Percentiles rank a stretch among this genome's conserved stretches.
These are phyloP conservation scores for Brachyopa scutellaris DNA, from an alignment of 2,888 invertebrate species.

Conservation along the genomic window DNA sequence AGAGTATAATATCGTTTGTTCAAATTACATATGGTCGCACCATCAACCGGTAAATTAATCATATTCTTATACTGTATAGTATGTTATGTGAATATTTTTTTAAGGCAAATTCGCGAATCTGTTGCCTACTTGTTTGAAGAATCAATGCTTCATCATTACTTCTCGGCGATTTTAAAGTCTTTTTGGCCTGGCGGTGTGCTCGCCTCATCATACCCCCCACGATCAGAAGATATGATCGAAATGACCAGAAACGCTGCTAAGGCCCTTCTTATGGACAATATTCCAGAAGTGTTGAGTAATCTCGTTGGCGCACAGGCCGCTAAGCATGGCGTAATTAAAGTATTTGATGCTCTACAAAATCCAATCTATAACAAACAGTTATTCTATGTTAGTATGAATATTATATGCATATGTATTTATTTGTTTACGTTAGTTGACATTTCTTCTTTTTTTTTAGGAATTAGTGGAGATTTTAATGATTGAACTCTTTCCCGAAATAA, in stretches of 20 bases:
- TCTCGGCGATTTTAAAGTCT: slow-evolving; percentile 90
- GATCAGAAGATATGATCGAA: slow-evolving; percentile 86
- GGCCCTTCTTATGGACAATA: slow-evolving; percentile 85
- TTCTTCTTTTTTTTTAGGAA: slow-evolving; percentile 83
- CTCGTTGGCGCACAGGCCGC: slow-evolving; percentile 93
- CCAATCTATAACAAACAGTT: slow-evolving; percentile 93
- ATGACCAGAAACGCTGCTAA: slow-evolving; percentile 87
- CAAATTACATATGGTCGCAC: slow-evolving; percentile 96
- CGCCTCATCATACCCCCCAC: slow-evolving; percentile 82
- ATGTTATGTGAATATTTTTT: slow-evolving; percentile 40
- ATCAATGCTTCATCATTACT: slow-evolving; percentile 94
- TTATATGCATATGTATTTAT: neutral
- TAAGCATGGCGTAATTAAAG: slow-evolving; percentile 91
- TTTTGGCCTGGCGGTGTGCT: slow-evolving; percentile 95
- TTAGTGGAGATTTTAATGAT: slow-evolving; percentile 86
- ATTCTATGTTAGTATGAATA: slow-evolving; percentile 89
- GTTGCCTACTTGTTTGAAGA: slow-evolving; percentile 94
- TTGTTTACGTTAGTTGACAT: neutral
- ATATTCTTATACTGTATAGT: neutral
- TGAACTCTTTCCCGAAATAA: slow-evolving; percentile 88
- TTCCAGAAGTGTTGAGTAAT: slow-evolving; percentile 90
- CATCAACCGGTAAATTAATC: slow-evolving; percentile 87
- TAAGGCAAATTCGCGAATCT: slow-evolving; percentile 92
- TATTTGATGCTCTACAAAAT: slow-evolving; percentile 93
- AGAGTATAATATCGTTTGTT: slow-evolving; percentile 94